A percentile compares a stretch with the other conserved stretches of the same genome.
Conservation (phyloP, 2,888 invertebrate genomes). For the Tromatobia lineatoria region DNA sequence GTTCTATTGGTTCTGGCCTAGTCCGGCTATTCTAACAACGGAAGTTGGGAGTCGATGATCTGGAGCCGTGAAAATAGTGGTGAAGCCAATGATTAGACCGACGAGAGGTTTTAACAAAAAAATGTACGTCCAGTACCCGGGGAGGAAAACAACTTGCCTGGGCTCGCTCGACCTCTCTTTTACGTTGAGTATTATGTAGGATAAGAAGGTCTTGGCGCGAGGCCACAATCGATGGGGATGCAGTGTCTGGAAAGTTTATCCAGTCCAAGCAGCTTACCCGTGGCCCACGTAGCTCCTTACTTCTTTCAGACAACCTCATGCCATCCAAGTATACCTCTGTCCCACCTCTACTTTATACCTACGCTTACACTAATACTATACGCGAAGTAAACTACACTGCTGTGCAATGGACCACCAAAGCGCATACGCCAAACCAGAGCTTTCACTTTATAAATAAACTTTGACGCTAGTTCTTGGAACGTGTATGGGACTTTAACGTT, state of each 20-base stretch:
- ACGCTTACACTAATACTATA: conserved; percentile 33
- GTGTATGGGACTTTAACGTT: conserved; percentile 67
- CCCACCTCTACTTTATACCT: conserved; percentile 40
- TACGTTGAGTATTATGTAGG: conserved; percentile 80
- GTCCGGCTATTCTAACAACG: background rate
- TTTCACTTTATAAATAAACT: conserved; percentile 79
- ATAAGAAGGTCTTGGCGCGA: conserved; percentile 79
- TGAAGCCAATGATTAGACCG: conserved; percentile 22
- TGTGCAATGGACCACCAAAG: conserved; percentile 15
- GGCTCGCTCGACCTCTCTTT: conserved; percentile 71
- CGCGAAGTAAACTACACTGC: conserved; percentile 26
- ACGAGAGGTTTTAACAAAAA: conserved; percentile 19
- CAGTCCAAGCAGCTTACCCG: conserved; percentile 76
- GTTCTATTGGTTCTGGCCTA: background rate
- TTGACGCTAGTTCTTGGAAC: conserved; percentile 70
- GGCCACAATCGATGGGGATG: conserved; percentile 81
- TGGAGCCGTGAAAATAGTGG: background rate
- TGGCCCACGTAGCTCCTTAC: conserved; percentile 55
- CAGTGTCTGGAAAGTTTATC: conserved; percentile 81
- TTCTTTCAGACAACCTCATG: conserved; percentile 29
- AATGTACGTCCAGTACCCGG: conserved; percentile 28
- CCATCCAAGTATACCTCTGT: conserved; percentile 16
- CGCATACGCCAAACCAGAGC: conserved; percentile 57
- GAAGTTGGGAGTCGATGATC: background rate
- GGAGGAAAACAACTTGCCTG: conserved; percentile 35